These are phyloP conservation scores for Carettochelys insculpta DNA, from an alignment of 2,113 vertebrate species.

Conservation along the genomic window DNA sequence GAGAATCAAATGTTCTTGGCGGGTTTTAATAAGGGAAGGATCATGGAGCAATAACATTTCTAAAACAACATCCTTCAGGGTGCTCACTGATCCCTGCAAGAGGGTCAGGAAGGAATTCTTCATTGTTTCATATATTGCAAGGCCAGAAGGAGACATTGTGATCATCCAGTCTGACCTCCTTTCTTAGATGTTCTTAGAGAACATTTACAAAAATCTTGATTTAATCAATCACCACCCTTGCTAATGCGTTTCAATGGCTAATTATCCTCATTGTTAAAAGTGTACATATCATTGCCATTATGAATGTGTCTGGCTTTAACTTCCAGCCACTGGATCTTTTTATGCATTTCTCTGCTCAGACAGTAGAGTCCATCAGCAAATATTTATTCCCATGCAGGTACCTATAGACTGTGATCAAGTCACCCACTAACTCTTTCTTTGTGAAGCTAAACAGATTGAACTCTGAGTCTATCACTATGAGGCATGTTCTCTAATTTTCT, in stretches of 20 bases:
- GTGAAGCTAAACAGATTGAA: background rate
- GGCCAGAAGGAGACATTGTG: background rate
- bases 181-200: background rate
- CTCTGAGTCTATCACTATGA: background rate
- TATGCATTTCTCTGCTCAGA: background rate
- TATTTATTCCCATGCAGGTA: background rate
- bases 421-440: background rate
- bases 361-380: background rate
- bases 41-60: accelerated
- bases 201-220: background rate
- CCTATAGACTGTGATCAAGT: background rate
- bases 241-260: background rate
- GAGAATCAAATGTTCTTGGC: accelerated
- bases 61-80: background rate
- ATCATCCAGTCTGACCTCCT: background rate
- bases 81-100: background rate
- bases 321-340: background rate
- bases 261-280: background rate
- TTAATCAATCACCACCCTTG: background rate
- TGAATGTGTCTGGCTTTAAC: background rate
- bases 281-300: background rate
- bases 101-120: background rate
- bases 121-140: background rate
- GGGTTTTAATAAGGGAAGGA: background rate
- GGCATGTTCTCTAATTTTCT: background rate